phyloP scores from a whole-genome alignment of 2,888 invertebrate species.

The Linyphia triangularis region DNA sequence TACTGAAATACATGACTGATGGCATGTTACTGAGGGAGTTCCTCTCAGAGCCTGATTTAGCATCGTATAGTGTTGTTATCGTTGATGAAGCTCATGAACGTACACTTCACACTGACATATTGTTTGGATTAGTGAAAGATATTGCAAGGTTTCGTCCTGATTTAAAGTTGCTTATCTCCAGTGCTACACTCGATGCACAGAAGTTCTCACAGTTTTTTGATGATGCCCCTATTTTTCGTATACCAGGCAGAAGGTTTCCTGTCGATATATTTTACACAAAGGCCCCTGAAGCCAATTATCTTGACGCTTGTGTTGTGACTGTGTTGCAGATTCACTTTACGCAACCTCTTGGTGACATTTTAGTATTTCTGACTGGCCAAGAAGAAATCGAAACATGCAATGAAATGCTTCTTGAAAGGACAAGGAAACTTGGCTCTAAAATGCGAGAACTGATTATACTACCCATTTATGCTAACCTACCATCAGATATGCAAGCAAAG shows the following conservation, averaged over 20 bases:
- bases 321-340: slow-evolving; percentile 98
- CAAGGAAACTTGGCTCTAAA: slow-evolving; percentile 94
- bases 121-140: slow-evolving; percentile 96
- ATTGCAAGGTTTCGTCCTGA: slow-evolving; percentile 95
- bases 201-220: slow-evolving; percentile 99
- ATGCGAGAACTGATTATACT: slow-evolving; percentile 94
- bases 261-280: slow-evolving; percentile 99
- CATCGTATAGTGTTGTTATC: slow-evolving; percentile 97
- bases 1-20: slow-evolving; percentile 99
- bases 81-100: slow-evolving; percentile 99
- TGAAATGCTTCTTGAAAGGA: slow-evolving; percentile 85
- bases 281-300: slow-evolving; percentile 99
- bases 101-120: slow-evolving; percentile 97
- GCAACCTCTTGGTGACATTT: slow-evolving; percentile 95
- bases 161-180: slow-evolving; percentile 96
- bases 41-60: slow-evolving; percentile 96
- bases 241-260: slow-evolving; percentile 97
- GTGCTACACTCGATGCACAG: slow-evolving; percentile 97
- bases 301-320: slow-evolving; percentile 98
- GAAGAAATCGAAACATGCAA: slow-evolving; percentile 82
- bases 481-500: slow-evolving; percentile 99
- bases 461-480: slow-evolving; percentile 98
- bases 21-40: slow-evolving; percentile 98
- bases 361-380: slow-evolving; percentile 95
- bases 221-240: slow-evolving; percentile 97